phyloP scores from a whole-genome alignment of 1,140 invertebrate species.

The Bombus turneri region DNA sequence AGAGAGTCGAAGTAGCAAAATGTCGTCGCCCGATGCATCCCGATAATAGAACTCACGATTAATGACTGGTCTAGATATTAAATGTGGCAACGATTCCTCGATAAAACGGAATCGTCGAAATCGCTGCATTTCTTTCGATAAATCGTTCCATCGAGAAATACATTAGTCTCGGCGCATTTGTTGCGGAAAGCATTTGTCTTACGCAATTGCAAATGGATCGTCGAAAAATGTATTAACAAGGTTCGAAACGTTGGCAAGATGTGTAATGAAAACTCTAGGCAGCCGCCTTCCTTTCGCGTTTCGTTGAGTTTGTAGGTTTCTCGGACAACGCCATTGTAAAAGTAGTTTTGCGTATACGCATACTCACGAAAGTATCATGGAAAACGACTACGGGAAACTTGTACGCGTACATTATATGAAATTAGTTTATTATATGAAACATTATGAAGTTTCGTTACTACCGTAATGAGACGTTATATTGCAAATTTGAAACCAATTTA shows the following conservation, averaged over 20 bases:
- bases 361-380: not conserved
- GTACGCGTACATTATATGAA: too few species aligned
- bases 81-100: not conserved
- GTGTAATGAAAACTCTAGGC: not conserved
- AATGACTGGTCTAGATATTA: conserved; percentile 1
- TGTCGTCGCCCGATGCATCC: not conserved
- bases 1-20: not conserved
- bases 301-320: not conserved
- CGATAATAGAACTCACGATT: not conserved
- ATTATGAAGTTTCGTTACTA: too few species aligned
- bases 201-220: not conserved
- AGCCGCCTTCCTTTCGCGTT: not conserved
- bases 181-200: not conserved
- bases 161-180: not conserved
- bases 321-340: not conserved
- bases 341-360: not conserved
- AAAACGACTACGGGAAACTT: too few species aligned
- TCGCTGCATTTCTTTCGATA: not conserved
- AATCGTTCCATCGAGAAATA: not conserved
- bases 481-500: too few species aligned
- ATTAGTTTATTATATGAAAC: too few species aligned
- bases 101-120: not conserved
- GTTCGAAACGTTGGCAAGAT: too few species aligned
- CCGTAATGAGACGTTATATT: too few species aligned
- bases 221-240: not conserved